Evolutionary conservation across 1,140 invertebrate species (phyloP).

Genomic region (Caenorhabditis inopinata): DNA sequence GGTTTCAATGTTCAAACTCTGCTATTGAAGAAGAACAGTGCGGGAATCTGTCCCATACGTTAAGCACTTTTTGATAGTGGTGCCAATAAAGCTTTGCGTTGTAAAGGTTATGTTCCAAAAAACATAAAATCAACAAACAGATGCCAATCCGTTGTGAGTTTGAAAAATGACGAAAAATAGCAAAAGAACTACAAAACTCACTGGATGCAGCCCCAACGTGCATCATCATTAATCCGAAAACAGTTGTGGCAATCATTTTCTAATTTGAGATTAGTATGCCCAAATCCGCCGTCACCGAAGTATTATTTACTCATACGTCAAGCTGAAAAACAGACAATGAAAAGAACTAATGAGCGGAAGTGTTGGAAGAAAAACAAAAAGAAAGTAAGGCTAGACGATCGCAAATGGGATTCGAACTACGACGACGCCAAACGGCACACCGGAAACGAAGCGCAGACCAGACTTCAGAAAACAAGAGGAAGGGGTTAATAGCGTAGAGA

Average conservation of each 20-base stretch:
- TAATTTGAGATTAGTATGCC: not conserved
- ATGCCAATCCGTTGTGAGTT: not conserved
- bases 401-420: not conserved
- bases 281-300: not conserved
- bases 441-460: slow-evolving; percentile 21
- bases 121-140: not conserved
- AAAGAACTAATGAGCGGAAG: not conserved
- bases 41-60: not conserved
- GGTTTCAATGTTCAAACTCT: too few species aligned
- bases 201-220: not conserved
- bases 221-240: not conserved
- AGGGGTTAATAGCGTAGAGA: slow-evolving; percentile 3
- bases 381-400: not conserved
- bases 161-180: not conserved
- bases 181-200: not conserved
- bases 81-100: not conserved
- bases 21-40: too few species aligned
- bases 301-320: not conserved
- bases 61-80: not conserved
- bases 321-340: not conserved
- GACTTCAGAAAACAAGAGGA: slow-evolving; percentile 13
- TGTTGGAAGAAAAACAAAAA: not conserved
- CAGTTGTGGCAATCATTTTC: not conserved
- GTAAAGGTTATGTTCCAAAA: slow-evolving; percentile 5
- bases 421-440: slow-evolving; percentile 3